A percentile compares a stretch with the other conserved stretches of the same genome.
Evolutionary conservation across 2,797 vertebrate species (phyloP).

Genomic region (Adelosebastes latens): DNA sequence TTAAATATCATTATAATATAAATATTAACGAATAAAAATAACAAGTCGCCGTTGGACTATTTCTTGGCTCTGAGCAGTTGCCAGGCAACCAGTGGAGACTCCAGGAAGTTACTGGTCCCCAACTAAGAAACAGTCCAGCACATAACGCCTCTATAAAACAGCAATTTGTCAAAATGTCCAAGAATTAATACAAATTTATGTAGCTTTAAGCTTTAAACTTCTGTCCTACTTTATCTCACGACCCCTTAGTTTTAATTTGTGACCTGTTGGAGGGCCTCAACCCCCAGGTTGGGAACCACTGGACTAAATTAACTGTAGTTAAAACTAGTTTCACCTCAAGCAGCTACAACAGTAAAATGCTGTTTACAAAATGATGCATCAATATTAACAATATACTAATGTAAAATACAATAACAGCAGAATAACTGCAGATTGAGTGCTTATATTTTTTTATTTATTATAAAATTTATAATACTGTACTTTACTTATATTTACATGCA

Average conservation of each 20-base stretch:
- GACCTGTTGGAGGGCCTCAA: neutral
- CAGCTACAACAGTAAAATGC: neutral
- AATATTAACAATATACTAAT: neutral
- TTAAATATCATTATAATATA: too few relatives aligned
- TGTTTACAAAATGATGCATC: neutral
- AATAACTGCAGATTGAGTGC: too few relatives aligned
- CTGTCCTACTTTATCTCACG: neutral
- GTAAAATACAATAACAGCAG: too few relatives aligned
- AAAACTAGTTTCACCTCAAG: neutral
- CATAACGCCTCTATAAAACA: too few relatives aligned
- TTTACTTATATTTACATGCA: too few relatives aligned
- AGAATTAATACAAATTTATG: neutral
- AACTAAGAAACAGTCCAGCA: neutral
- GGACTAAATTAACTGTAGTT: neutral
- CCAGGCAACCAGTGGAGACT: too few relatives aligned
- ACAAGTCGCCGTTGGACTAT: accelerated
- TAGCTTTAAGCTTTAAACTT: neutral
- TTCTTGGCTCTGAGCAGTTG: too few relatives aligned
- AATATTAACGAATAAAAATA: too few relatives aligned
- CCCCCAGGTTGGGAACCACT: neutral
- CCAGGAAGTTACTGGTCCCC: neutral
- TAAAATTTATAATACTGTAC: too few relatives aligned
- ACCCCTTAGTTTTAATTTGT: neutral
- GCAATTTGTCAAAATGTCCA: neutral
- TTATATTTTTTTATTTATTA: too few relatives aligned